Conservation (phyloP, 1,140 invertebrate genomes). For the Contarinia nasturtii region DNA sequence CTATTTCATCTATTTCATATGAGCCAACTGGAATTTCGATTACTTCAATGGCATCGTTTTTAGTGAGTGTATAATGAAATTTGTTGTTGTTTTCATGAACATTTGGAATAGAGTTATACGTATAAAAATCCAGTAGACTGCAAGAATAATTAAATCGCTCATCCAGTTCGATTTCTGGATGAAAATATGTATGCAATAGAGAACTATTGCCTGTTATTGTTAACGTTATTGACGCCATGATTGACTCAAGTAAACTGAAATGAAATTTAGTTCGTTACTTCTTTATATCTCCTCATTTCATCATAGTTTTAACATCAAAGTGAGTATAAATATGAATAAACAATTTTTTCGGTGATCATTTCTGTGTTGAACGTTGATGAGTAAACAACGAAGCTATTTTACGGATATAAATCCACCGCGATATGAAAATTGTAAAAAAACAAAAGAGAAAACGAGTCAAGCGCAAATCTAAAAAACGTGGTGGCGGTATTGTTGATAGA, state of each 20-base stretch:
- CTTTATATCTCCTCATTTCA: too few species aligned
- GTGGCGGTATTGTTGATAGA: constrained; percentile 13
- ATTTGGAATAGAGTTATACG: constrained; percentile 20
- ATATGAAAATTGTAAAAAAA: background rate
- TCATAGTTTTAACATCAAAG: too few species aligned
- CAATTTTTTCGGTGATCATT: too few species aligned
- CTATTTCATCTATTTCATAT: constrained; percentile 18
- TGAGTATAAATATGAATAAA: too few species aligned
- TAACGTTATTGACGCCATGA: constrained; percentile 8
- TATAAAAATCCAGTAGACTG: constrained; percentile 15
- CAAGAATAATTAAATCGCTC: constrained; percentile 10
- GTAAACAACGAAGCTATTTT: too few species aligned
- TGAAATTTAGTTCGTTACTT: too few species aligned
- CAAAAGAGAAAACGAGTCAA: background rate
- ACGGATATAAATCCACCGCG: too few species aligned
- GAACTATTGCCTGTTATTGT: constrained; percentile 7
- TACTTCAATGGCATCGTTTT: constrained; percentile 6
- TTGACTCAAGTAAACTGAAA: too few species aligned
- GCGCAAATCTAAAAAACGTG: too few species aligned
- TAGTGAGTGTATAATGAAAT: constrained; percentile 11
- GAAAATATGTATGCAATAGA: constrained; percentile 7
- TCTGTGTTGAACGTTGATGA: too few species aligned
- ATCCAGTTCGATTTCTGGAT: constrained; percentile 8
- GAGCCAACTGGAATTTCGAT: constrained; percentile 16
- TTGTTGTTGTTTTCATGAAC: constrained; percentile 15